Conservation (phyloP, 2,113 vertebrate genomes). For the Falcunculus frontatus region DNA sequence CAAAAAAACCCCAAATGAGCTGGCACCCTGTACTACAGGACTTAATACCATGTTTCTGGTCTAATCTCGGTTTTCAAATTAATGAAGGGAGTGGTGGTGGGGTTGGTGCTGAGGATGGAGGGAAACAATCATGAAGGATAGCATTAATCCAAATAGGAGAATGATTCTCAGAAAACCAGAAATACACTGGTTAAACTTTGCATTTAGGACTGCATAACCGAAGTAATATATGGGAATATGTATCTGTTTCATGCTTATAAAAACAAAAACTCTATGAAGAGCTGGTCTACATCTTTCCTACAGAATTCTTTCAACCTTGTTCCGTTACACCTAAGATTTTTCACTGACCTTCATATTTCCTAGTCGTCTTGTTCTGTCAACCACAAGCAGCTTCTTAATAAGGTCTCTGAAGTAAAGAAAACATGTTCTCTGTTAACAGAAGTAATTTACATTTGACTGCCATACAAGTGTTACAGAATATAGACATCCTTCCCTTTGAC, state of each 20-base stretch:
- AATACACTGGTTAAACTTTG: not conserved
- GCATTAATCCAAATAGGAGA: not conserved
- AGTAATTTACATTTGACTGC: not conserved
- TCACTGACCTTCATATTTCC: slow-evolving; percentile 94
- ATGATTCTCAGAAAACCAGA: not conserved
- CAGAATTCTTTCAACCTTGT: not conserved
- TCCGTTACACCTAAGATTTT: not conserved
- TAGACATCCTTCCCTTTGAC: not conserved
- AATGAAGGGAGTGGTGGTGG: not conserved
- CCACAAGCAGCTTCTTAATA: slow-evolving; percentile 93
- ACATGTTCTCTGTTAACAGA: not conserved
- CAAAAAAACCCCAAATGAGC: not conserved
- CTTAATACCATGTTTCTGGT: not conserved
- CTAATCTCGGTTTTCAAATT: not conserved
- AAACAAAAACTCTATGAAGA: not conserved
- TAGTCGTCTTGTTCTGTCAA: slow-evolving; percentile 87
- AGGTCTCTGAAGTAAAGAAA: slow-evolving; percentile 80
- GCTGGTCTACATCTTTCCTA: not conserved
- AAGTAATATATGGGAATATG: not conserved
- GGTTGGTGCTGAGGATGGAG: fast-evolving
- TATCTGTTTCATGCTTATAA: not conserved
- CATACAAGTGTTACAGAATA: not conserved
- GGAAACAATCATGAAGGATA: not conserved
- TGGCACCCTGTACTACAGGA: not conserved
- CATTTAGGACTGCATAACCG: not conserved